Evolutionary conservation across 2,797 vertebrate species (phyloP).

Genomic region (Poecile montanus): DNA sequence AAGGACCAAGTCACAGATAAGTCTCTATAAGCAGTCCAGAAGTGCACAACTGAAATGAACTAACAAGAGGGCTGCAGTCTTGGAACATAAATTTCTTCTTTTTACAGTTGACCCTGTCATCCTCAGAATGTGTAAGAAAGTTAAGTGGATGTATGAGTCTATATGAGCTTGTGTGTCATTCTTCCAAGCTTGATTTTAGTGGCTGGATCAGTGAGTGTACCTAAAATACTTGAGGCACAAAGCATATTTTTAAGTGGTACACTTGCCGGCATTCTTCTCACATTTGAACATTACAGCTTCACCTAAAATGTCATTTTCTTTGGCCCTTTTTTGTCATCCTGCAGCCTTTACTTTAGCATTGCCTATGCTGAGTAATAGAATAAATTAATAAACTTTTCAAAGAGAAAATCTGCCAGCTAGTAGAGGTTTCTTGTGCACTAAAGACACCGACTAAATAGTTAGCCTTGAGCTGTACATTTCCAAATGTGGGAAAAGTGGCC

Average conservation of each 20-base stretch:
- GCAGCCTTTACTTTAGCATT: not conserved
- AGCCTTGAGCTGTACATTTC: constrained; percentile 21
- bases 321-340: not conserved
- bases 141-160: not conserved
- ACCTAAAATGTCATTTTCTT: constrained; percentile 13
- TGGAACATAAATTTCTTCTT: not conserved
- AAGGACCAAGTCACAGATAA: not conserved
- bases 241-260: not conserved
- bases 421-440: not conserved
- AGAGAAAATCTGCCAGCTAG: not conserved
- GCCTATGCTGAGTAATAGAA: constrained; percentile 19
- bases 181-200: not conserved
- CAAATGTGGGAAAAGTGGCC: constrained; percentile 56
- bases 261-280: not conserved
- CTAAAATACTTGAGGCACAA: not conserved
- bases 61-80: not conserved
- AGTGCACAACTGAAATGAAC: not conserved
- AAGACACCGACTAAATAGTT: constrained; percentile 6
- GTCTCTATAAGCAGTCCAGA: not conserved
- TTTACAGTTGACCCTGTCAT: not conserved
- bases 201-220: not conserved
- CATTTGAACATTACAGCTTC: not conserved
- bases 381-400: not conserved
- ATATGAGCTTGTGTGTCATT: not conserved
- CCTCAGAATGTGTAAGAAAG: not conserved